Evolutionary conservation across 2,113 vertebrate genomes (phyloP).

Genomic region (Erpornis zantholeuca): DNA sequence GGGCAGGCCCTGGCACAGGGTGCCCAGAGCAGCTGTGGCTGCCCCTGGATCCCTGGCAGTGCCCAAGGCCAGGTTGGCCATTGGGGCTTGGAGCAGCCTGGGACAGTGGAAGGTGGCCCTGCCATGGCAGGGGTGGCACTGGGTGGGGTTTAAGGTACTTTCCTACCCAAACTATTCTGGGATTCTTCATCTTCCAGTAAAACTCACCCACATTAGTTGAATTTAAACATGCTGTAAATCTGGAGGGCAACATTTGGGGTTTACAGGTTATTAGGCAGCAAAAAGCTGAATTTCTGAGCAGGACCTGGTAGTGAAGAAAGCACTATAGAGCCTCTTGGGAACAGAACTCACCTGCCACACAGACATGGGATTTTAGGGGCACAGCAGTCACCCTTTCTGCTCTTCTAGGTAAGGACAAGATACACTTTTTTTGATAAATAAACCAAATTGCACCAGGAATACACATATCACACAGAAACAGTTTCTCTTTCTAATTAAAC

Average conservation of each 20-base stretch:
- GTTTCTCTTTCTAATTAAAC: background rate
- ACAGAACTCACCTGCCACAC: background rate
- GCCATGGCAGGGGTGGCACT: fast-evolving
- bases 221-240: background rate
- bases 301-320: background rate
- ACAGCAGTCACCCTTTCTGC: background rate
- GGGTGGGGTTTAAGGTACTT: fast-evolving
- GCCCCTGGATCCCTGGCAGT: background rate
- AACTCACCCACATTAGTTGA: background rate
- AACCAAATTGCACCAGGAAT: background rate
- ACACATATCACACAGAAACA: background rate
- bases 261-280: background rate
- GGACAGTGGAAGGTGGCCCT: background rate
- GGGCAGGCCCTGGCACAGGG: background rate
- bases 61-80: background rate
- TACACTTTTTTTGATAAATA: background rate
- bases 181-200: background rate
- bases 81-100: background rate
- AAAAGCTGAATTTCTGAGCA: background rate
- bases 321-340: background rate
- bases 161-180: background rate
- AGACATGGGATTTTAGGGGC: background rate
- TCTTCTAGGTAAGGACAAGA: background rate
- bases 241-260: background rate
- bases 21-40: background rate